A percentile compares a stretch with the other conserved stretches of the same genome.
phyloP scores from a whole-genome alignment of 2,113 vertebrate genomes.

The Kobus ellipsiprymnus region DNA sequence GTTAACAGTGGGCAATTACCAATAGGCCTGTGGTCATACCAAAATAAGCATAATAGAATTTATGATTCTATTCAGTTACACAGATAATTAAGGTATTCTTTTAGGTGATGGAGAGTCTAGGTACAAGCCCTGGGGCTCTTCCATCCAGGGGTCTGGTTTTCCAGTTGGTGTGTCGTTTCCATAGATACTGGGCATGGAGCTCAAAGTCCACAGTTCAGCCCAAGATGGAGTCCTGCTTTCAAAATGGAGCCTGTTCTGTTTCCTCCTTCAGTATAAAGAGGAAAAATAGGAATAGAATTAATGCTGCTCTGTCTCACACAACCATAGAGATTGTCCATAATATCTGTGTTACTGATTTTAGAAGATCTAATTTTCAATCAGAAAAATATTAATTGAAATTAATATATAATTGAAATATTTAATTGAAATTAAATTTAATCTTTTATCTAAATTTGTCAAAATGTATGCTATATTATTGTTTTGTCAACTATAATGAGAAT shows the following conservation, averaged over 20 bases:
- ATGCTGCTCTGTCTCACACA: not conserved
- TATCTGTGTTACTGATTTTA: not conserved
- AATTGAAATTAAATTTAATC: not conserved
- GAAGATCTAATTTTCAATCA: not conserved
- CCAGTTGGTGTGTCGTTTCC: not conserved
- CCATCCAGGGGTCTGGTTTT: not conserved
- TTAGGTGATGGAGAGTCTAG: fast-evolving
- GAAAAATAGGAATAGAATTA: not conserved
- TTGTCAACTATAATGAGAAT: not conserved
- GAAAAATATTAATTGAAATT: not conserved
- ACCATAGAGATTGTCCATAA: not conserved
- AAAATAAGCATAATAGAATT: not conserved
- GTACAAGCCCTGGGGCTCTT: not conserved
- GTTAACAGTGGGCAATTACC: not conserved
- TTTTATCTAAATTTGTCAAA: not conserved
- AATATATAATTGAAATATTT: not conserved
- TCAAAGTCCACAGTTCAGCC: not conserved
- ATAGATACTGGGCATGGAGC: not conserved
- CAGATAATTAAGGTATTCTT: not conserved
- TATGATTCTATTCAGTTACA: not conserved
- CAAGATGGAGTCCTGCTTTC: not conserved
- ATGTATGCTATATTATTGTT: not conserved
- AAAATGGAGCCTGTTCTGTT: not conserved
- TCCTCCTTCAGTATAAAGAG: not conserved
- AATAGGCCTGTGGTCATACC: not conserved